Conservation (phyloP, 2,113 vertebrate species). For the Brachionichthys hirsutus region DNA sequence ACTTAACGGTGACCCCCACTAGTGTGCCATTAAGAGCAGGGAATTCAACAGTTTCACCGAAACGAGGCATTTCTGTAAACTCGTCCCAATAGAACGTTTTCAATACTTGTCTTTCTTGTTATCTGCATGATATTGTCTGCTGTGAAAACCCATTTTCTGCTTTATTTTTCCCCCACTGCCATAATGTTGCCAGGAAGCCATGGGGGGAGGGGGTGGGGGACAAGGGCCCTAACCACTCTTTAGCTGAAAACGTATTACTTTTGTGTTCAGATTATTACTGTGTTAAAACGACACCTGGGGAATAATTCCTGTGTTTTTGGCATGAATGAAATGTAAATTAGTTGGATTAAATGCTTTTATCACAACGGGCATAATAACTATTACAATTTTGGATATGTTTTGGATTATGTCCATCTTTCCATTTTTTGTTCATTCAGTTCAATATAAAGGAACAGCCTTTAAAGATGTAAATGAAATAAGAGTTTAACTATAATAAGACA, state of each 20-base stretch:
- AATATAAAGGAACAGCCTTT: slow-evolving; percentile 12
- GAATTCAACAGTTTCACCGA: slow-evolving; percentile 52
- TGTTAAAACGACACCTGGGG: slow-evolving; percentile 67
- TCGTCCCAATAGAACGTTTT: slow-evolving; percentile 65
- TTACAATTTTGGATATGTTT: slow-evolving; percentile 48
- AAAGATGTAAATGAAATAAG: neutral
- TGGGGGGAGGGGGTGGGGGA: slow-evolving; percentile 18
- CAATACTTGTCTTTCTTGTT: slow-evolving; percentile 68
- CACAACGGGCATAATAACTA: slow-evolving; percentile 48
- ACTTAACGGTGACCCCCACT: slow-evolving; percentile 72
- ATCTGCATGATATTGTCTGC: slow-evolving; percentile 69
- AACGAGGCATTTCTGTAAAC: slow-evolving; percentile 60
- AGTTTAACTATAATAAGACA: no score
- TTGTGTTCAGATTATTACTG: slow-evolving; percentile 62
- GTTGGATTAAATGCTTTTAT: slow-evolving; percentile 57
- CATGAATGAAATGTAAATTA: slow-evolving; percentile 60
- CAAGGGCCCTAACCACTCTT: slow-evolving; percentile 23
- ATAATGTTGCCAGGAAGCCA: slow-evolving; percentile 61
- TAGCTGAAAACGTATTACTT: slow-evolving; percentile 51
- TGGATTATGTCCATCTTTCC: slow-evolving; percentile 36
- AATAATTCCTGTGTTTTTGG: slow-evolving; percentile 51
- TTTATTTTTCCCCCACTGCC: slow-evolving; percentile 69
- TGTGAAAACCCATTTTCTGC: slow-evolving; percentile 74
- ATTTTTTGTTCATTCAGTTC: slow-evolving; percentile 17
- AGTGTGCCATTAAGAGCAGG: slow-evolving; percentile 61